Base-by-base conservation (phyloP, 2,113 vertebrate genomes). In the Gnathonemus echidnorhynchus region DNA sequence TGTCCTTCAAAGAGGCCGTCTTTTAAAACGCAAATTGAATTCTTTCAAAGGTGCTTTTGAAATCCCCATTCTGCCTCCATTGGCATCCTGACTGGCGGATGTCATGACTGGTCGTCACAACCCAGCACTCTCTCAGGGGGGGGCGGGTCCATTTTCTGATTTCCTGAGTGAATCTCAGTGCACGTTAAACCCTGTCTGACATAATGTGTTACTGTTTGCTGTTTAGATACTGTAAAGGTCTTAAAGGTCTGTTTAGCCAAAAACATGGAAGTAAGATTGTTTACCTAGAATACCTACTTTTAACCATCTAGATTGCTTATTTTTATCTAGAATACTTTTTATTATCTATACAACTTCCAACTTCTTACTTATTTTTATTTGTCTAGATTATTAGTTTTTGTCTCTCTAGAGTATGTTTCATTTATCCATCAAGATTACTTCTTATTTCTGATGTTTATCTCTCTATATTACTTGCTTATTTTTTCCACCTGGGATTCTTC, bases 1-100 rank as follows among this genome's bases (percentile, higher is more conserved):
- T 45, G 56, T 93, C 92, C 92, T 91, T 95, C 93, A 93, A 83
- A 90, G 58, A 90, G 88, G 89, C 90, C 83, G 84, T 50, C 24
- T 89, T 83, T 58, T 88, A 80, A 90, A 88, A 90, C 88, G 77
- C 2, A 24, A 89, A 90, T 77, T 89, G 24, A 49, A 83, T 88
- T 83, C 66, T 91, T 86, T 90, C 46, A 88, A 45, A 74, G 88
- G 90, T 88, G 88, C 13, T 13, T 45, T 48, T 89, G 88, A 66
- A 62, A 89, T 90, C 86, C 42, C 88, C 50, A 87, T 91, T 91
- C 42, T 49, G n/a, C 66, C n/a, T 77, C 17, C 15, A 58, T 31
- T 83, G 48, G 21, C 58, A 77, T 66, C 62, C 89, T 88, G 89
- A 88, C 77, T 88, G 86, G 85, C 17, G 48, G 66, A 39, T 58